Base-by-base conservation (phyloP, 2,113 vertebrate species). In the Notiomystis cincta region DNA sequence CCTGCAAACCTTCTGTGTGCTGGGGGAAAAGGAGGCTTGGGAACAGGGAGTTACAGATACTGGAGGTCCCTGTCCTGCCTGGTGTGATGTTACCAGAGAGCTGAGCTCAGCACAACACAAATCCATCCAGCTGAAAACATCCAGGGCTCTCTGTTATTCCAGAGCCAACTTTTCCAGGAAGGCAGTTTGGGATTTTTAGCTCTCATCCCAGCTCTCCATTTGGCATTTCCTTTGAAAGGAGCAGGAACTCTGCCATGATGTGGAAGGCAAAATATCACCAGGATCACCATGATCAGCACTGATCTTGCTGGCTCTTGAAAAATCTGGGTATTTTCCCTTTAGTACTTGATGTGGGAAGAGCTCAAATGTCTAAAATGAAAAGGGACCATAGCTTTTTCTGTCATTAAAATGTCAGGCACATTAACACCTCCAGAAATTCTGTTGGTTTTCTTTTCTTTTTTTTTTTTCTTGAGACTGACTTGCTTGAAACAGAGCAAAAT, bases 211-310 rank as follows among this genome's bases (percentile, higher is more conserved):
- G 15, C 23, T 51, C 47, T 88, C 23, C 9, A 19, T 80, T 51
- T 10, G 20, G 24, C 10, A 51, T 16, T 89, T 38, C 5, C 27
- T 48, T 44, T 33, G 44, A 45, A 58, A 78, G 11, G 21, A 44
- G 28, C 21, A 37, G 3, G 2, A 2, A 1, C 8, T 42, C 14
- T 53, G 27, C n/a, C n/a, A 4, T 4, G 10, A 0, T 25, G 30
- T 31, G 53, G 37, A 69, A 78, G 37, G 30, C 19, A 58, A 58
- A 82, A 50, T 27, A 8, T 40, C 47, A 80, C 20, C 51, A 57
- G 42, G 53, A 51, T 20, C 18, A 21, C 27, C 3, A 1, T 15
- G 9, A 70, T 14, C 25, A 70, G 33, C 27, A 31, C 31, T 70
- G 22, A 42, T 8, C 7, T 67, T 7, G 8, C 1, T 65, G 42